phyloP scores from a whole-genome alignment of 1,140 invertebrate genomes.

The Drosophila erecta region DNA sequence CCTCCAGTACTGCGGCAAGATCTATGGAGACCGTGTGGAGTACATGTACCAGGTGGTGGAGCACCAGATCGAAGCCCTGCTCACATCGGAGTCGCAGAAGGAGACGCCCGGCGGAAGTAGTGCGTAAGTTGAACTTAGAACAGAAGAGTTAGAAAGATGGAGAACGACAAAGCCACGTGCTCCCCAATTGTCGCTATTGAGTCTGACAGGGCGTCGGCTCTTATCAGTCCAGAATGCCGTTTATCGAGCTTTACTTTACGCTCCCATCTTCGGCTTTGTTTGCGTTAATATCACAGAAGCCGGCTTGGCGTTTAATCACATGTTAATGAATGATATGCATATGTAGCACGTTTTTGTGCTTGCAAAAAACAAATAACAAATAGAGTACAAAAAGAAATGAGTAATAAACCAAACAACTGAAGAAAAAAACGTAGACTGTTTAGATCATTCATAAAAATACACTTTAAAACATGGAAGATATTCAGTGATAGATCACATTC shows the following conservation, averaged over 20 bases:
- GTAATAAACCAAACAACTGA: neutral
- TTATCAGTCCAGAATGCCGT: constrained; percentile 38
- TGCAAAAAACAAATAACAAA: constrained; percentile 5
- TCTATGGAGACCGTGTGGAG: constrained; percentile 66
- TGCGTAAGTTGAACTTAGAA: constrained; percentile 40
- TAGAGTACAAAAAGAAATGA: neutral
- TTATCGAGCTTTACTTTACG: constrained; percentile 42
- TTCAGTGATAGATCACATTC: too few relatives aligned
- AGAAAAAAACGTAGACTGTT: neutral
- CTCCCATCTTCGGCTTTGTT: constrained; percentile 27
- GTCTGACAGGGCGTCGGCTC: constrained; percentile 30
- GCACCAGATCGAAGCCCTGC: constrained; percentile 51
- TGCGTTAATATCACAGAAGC: constrained; percentile 27
- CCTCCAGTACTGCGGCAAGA: constrained; percentile 53
- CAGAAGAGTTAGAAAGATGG: neutral
- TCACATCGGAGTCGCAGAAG: constrained; percentile 37
- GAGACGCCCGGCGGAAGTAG: constrained; percentile 12
- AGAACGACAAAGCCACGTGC: constrained; percentile 19
- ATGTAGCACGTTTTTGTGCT: constrained; percentile 6
- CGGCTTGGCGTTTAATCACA: constrained; percentile 26
- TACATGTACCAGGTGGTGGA: constrained; percentile 50
- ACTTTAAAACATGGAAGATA: neutral
- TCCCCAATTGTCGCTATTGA: constrained; percentile 36
- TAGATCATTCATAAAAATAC: constrained; percentile 9
- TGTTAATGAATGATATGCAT: constrained; percentile 23